Conservation (phyloP, 2,888 invertebrate species). For the Gnatocerus cornutus region DNA sequence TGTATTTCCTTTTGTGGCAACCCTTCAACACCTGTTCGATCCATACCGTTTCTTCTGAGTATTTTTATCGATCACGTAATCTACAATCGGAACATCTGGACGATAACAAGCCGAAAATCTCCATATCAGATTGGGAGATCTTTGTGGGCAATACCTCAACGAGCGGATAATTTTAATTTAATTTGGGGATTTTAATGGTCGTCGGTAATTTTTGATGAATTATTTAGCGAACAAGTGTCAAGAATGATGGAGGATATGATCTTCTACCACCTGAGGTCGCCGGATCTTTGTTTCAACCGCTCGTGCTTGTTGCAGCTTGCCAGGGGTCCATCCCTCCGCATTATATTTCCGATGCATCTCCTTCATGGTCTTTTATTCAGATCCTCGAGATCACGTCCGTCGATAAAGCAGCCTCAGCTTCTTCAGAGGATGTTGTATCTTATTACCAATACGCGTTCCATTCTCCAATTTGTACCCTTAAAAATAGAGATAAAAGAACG, state of each 20-base stretch:
- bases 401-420: slow-evolving; percentile 28
- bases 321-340: slow-evolving; percentile 32
- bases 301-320: slow-evolving; percentile 27
- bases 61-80: slow-evolving; percentile 55
- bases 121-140: slow-evolving; percentile 10
- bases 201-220: slow-evolving; percentile 8
- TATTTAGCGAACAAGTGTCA: slow-evolving; percentile 31
- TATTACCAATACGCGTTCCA: slow-evolving; percentile 23
- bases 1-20: slow-evolving; percentile 43
- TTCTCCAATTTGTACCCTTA: slow-evolving; percentile 17
- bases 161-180: slow-evolving; percentile 5
- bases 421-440: slow-evolving; percentile 24
- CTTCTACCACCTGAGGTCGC: slow-evolving; percentile 27
- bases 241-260: slow-evolving; percentile 30
- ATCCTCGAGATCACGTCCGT: slow-evolving; percentile 30
- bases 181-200: not conserved
- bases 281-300: slow-evolving; percentile 32
- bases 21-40: slow-evolving; percentile 49
- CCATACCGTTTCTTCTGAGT: slow-evolving; percentile 54
- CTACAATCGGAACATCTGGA: slow-evolving; percentile 43
- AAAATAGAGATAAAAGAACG: slow-evolving; percentile 25
- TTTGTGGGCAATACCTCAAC: slow-evolving; percentile 7
- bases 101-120: slow-evolving; percentile 27
- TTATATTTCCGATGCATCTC: slow-evolving; percentile 32
- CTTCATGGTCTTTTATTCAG: slow-evolving; percentile 30